Conservation (phyloP, 2,113 vertebrate species). For the Uropsilus gracilis region DNA sequence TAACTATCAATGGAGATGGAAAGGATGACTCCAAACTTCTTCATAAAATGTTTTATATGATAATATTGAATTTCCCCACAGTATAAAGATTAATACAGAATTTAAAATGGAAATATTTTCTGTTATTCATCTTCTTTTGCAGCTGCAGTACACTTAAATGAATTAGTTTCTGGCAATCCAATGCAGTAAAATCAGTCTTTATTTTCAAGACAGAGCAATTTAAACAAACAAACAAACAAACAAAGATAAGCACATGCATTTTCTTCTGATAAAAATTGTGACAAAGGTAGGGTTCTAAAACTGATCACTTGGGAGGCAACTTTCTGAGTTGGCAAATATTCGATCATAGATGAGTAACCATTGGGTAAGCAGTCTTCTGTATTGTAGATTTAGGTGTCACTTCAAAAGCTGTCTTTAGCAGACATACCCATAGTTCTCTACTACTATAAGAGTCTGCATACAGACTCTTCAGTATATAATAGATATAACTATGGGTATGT, state of each 20-base stretch:
- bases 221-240: neutral
- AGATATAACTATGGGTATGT: neutral
- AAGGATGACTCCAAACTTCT: accelerated
- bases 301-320: neutral
- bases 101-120: neutral
- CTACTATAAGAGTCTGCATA: neutral
- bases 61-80: neutral
- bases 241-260: neutral
- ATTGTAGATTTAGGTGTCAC: neutral
- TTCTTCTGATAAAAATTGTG: neutral
- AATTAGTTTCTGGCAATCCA: neutral
- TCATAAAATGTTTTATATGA: neutral
- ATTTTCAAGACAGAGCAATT: neutral
- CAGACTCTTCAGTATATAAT: neutral
- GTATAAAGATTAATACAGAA: neutral
- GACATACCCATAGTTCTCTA: neutral
- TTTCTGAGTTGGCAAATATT: neutral
- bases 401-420: neutral
- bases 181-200: neutral
- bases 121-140: neutral
- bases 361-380: neutral
- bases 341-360: neutral
- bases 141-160: neutral
- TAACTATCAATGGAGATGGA: neutral
- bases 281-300: neutral